Base-by-base conservation (phyloP, 2,888 invertebrate genomes). In the Tipula helvola region DNA sequence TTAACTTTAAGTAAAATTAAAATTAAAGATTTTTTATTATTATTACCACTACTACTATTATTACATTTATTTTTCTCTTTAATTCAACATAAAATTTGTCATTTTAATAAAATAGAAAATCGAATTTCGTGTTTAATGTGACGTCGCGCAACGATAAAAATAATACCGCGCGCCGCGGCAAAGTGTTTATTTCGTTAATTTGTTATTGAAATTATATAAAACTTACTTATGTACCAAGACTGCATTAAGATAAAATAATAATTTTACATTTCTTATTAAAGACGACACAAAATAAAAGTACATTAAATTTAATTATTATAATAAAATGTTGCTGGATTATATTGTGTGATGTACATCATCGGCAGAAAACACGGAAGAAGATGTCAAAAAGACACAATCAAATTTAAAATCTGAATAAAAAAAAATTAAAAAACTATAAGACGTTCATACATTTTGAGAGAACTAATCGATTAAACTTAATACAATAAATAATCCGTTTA, bases 61-160 rank as follows among this genome's bases (percentile, higher is more conserved):
- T 71, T 71, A 28, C 10, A 71, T 71, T 18, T 71, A 28, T 71
- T 71, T 71, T 71, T 12, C 71, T 71, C 71, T 71, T 28, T 71
- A 71, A 71, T 71, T 71, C 71, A 71, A 71, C 71, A 71, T 71
- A 71, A 71, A 71, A 71, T 71, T 71, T 71, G 71, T 71, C 71
- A 71, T 71, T 71, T 28, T 71, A 71, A 71, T 71, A 71, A 71
- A 71, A 71, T 71, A 71, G 71, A 71, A 71, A 71, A 71, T 71
- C 71, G 71, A 71, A 71, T 71, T 71, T 71, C 71, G 71, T 28
- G 71, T 71, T 71, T 71, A 71, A 71, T 71, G 71, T 71, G 71
- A 71, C 28, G 71, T 71, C 71, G 71, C 71, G 71, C 71, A 71
- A 71, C 71, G 28, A 71, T 28, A 71, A 28, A 71, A 71, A 71